A percentile compares a stretch with the other conserved stretches of the same genome.
Conservation (phyloP, 2,113 vertebrate species). For the Pithys albifrons region DNA sequence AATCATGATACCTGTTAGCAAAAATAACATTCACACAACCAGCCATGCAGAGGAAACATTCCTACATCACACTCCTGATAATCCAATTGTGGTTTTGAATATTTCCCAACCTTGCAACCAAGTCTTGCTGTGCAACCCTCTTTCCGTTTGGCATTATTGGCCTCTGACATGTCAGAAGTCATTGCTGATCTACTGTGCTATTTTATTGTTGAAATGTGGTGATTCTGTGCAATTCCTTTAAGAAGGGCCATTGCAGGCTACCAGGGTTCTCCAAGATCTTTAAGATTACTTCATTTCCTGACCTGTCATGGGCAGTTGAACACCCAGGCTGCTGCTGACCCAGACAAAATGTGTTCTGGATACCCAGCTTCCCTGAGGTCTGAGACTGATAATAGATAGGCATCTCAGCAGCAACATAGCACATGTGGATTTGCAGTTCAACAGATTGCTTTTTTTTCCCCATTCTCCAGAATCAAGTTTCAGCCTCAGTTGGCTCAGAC, state of each 20-base stretch:
- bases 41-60: not conserved
- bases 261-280: not conserved
- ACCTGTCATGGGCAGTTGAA: not conserved
- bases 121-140: not conserved
- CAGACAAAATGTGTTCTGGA: not conserved
- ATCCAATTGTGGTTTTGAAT: not conserved
- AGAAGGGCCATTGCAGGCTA: not conserved
- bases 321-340: not conserved
- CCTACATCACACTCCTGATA: not conserved
- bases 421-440: not conserved
- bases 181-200: not conserved
- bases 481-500: not conserved
- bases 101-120: not conserved
- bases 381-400: not conserved
- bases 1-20: not conserved
- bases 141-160: not conserved
- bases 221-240: not conserved
- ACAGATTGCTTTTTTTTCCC: not conserved
- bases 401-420: not conserved
- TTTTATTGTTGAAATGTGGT: not conserved
- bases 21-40: not conserved
- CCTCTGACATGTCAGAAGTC: not conserved
- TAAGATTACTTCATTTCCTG: constrained; percentile 6
- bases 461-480: not conserved
- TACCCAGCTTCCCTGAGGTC: not conserved